These are phyloP conservation scores for Wasmannia auropunctata DNA, from an alignment of 1,140 invertebrate genomes.

Conservation along the genomic window DNA sequence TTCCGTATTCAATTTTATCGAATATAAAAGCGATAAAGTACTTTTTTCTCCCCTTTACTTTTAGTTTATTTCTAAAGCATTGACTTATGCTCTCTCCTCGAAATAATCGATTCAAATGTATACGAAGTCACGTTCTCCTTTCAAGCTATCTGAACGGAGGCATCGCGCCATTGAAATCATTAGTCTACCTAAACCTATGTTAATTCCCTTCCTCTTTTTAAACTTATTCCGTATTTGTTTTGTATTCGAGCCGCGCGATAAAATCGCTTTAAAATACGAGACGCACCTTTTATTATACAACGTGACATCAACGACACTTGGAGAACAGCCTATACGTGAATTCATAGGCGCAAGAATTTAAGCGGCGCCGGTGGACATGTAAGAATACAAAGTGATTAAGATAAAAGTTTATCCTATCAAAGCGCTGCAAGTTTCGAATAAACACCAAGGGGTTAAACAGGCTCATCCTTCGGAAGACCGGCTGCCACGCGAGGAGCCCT, in stretches of 20 bases:
- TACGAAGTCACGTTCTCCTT: conserved; percentile 3
- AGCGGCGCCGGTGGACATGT: neutral
- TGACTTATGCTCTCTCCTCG: neutral
- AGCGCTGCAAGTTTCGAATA: neutral
- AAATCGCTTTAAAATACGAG: neutral
- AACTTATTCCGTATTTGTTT: conserved; percentile 4
- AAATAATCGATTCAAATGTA: conserved; percentile 42
- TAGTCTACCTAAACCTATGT: conserved; percentile 35
- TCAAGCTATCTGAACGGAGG: neutral
- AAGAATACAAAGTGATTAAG: neutral
- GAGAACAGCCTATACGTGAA: neutral
- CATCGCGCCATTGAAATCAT: conserved; percentile 2
- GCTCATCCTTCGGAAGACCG: conserved; percentile 1
- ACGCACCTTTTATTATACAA: neutral
- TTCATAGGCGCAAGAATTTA: neutral
- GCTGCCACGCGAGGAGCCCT: neutral
- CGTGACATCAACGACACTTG: neutral
- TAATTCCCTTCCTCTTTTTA: conserved; percentile 17
- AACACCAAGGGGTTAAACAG: neutral
- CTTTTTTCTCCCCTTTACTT: neutral
- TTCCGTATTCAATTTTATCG: neutral
- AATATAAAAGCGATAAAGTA: neutral
- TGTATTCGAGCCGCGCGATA: conserved; percentile 6
- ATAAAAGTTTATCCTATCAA: neutral
- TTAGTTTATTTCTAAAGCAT: neutral